Evolutionary conservation across 2,113 vertebrate species (phyloP), one percentile per base, ranked within the genome.

Genomic region (Misgurnus mizolepis): DNA sequence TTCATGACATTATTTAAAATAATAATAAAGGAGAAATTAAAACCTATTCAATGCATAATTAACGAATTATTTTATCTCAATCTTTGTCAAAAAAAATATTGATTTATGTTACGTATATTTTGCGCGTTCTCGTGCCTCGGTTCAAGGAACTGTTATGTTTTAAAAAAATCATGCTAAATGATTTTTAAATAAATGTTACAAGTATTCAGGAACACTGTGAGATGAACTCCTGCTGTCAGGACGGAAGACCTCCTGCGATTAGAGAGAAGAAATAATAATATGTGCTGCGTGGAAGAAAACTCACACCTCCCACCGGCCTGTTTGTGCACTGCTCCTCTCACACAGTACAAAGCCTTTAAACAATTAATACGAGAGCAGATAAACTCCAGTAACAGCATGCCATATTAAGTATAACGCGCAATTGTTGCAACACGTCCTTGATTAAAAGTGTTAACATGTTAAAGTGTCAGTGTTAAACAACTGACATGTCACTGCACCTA

Each of bases 261-360:
- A 67, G n/a, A 65, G 64, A 34, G 27, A 43, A 56, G 17, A 58
- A 56, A 67, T 67, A 56, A 67, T 67, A 78, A 45, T 41, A 53
- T 12, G 50, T 34, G 41, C 39, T 49, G 43, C 15, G 4, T 12
- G 14, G 49, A 78, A 40, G 79, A 40, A 22, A 45, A 49, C 53
- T 40, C 67, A 81, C 83, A 81, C 83, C 83, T 76, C 82, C 82
- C 82, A 83, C 82, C 22, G 78, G 79, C 61, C 67, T 75, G 56
- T 69, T 6, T 6, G 64, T n/a, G 79, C 83, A 81, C 74, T 81
- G 74, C 50, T 70, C 18, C 69, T 34, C 45, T 66, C 53, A 62
- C 62, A 43, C 17, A 10, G 56, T 18, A 60, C 34, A 78, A 67
- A 69, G 10, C 41, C 39, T 64, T 70, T 5, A 17, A 34, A 58